Base-by-base conservation (phyloP, 2,888 invertebrate genomes). In the Pseudeuparius sepicola region DNA sequence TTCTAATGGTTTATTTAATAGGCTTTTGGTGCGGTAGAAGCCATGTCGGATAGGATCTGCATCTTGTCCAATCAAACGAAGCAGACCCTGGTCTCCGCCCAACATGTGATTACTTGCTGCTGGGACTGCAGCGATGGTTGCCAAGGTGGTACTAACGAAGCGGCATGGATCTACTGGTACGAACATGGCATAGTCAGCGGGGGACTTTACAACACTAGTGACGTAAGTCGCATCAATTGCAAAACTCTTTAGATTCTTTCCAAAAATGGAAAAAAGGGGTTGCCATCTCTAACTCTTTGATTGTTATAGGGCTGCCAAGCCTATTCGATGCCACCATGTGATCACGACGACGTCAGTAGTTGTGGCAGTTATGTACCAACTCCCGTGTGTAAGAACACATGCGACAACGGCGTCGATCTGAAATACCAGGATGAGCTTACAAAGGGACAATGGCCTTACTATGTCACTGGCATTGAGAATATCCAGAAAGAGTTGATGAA, bases 121-220 rank as follows among this genome's bases (percentile, higher is more conserved):
- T 24, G 24, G 5, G 10, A 24, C 1, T 36, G 18, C 5, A 69
- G 73, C 45, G 18, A 29, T 20, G 81, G 85, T n/a, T 87, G 86
- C 59, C 74, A 79, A 52, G 89, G 89, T 12, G 90, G 89, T 4
- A 78, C 75, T 55, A 78, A 78, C 3, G 72, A 75, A 1, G 67
- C 74, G 12, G 89, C 88, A 7, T 92, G 89, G 89, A 65, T 71
- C 28, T 86, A 82, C 60, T 89, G 85, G 80, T 77, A 24, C 12
- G 11, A 10, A 2, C n/a, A 20, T 3, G 37, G 37, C 16, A 29
- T 33, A 18, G 26, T 26, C 4, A 84, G 84, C 32, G 92, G 92
- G 25, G 88, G 89, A 2, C 4, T 20, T 9, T 36, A 36, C 24
- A 12, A 12, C 2, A 26, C 36, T 10, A 14, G 15, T 10, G 11